Evolutionary conservation across 2,113 vertebrate species (phyloP), one percentile per base, ranked within the genome.

Genomic region (Onychostoma macrolepis): DNA sequence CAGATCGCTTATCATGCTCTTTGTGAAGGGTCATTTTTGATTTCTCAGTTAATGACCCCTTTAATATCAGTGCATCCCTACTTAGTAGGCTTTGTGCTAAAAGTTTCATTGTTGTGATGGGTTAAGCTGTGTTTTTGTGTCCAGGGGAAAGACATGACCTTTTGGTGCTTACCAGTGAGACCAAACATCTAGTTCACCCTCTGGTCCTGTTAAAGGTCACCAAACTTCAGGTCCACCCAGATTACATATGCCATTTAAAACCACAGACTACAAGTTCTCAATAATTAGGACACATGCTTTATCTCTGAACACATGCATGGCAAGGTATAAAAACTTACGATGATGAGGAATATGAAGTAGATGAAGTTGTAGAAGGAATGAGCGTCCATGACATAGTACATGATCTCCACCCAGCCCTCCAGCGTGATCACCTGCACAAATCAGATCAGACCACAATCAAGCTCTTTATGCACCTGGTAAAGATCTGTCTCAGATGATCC

Each of bases 311-410:
- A 81, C 43, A 71, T n/a, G 33, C 36, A 61, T 33, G 28, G 36
- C 53, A 43, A 58, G 41, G 24, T 26, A 71, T 33, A 87, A 45
- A 84, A 36, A 99, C 98, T 98, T 95, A 99, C 98, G 7, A 99
- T 99, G 93, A 99, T 99, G 69, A 99, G 96, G 88, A 99, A 95
- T 93, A 99, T 99, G 90, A 99, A 99, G 93, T 99, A 99, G 95
- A 99, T 99, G 94, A 99, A 99, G 94, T 99, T 99, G 95, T 99
- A 99, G 95, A 99, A 99, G 76, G 98, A 99, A 90, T 99, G 98
- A 0, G 98, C 98, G 1, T 99, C 98, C 98, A 99, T 99, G 86
- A 99, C 98, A 0, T 99, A 99, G 93, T 99, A 99, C 98, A 99
- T 99, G 88, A 99, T 99, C 94, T 99, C 98, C 89, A 99, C 98